Conservation (phyloP, 1,140 invertebrate genomes). For the Mesaphorura yosii region DNA sequence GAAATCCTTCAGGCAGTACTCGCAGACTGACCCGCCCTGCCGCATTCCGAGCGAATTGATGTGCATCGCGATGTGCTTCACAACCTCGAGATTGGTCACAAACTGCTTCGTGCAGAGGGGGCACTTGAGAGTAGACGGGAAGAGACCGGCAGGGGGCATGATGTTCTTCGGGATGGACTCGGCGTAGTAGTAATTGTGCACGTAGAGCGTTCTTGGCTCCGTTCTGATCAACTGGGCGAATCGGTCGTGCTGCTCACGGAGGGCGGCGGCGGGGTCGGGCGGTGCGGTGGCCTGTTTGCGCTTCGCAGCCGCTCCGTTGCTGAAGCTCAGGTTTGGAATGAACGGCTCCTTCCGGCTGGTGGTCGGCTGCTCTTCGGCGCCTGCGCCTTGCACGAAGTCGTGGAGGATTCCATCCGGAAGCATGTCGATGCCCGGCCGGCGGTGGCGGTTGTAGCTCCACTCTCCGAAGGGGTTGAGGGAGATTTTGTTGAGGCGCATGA, state of each 20-base stretch:
- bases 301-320: too few relatives aligned
- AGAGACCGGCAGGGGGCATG: background rate
- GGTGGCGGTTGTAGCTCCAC: slow-evolving; percentile 49
- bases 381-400: background rate
- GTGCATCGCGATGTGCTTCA: slow-evolving; percentile 57
- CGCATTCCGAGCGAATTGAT: slow-evolving; percentile 29
- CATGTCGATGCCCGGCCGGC: slow-evolving; percentile 18
- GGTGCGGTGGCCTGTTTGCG: too few relatives aligned
- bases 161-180: background rate
- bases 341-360: too few relatives aligned
- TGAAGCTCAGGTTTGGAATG: too few relatives aligned
- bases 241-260: background rate
- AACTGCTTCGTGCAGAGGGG: slow-evolving; percentile 46
- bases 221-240: background rate
- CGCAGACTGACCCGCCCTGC: slow-evolving; percentile 9
- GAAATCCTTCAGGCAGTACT: slow-evolving; percentile 34
- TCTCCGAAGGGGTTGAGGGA: slow-evolving; percentile 65
- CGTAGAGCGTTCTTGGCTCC: background rate
- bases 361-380: too few relatives aligned
- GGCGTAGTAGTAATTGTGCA: slow-evolving; percentile 4
- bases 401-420: slow-evolving; percentile 20
- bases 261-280: too few relatives aligned
- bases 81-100: slow-evolving; percentile 49
- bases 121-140: slow-evolving; percentile 34
- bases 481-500: slow-evolving; percentile 50